phyloP scores from a whole-genome alignment of 2,113 vertebrate species.

The Acrocephalus arundinaceus region DNA sequence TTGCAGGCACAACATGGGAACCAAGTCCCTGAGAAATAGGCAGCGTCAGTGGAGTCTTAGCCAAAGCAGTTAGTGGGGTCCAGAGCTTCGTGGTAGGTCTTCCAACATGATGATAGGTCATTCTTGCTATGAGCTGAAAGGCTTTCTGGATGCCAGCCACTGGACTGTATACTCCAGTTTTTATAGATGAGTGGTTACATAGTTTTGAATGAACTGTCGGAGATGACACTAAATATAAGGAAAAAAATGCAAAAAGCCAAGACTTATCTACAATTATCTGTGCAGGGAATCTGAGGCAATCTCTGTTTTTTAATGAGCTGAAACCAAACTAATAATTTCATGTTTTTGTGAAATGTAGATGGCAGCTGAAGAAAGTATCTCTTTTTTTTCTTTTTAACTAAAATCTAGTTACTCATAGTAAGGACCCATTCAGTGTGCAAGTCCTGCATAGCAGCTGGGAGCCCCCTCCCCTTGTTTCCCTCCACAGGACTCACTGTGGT shows the following conservation, averaged over 20 bases:
- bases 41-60: neutral
- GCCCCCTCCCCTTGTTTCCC: neutral
- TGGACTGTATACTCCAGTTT: neutral
- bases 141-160: neutral
- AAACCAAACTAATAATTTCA: neutral
- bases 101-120: fast-evolving
- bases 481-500: fast-evolving
- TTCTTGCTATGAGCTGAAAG: neutral
- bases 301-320: neutral
- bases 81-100: neutral
- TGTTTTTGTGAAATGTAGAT: neutral
- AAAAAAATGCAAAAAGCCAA: neutral
- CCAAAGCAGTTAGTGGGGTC: neutral
- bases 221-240: neutral
- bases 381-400: neutral
- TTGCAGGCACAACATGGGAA: neutral
- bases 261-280: neutral
- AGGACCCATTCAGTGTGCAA: neutral
- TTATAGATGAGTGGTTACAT: neutral
- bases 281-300: neutral
- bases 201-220: neutral
- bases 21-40: neutral
- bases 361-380: neutral
- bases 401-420: neutral
- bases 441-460: neutral